phyloP scores from a whole-genome alignment of 2,888 invertebrate genomes.

The Orthosia gothica region DNA sequence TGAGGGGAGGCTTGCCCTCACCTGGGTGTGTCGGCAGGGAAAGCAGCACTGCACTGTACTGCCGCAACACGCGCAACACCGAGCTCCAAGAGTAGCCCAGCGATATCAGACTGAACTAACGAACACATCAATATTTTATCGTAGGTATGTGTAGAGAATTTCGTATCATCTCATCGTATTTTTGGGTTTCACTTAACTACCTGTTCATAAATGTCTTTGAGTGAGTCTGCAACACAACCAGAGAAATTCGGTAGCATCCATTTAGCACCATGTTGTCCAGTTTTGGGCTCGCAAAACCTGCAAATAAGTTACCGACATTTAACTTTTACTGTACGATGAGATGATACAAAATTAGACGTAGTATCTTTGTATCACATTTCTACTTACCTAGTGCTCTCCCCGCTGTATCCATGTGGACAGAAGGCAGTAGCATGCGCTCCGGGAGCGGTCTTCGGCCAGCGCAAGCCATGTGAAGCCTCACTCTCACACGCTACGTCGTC shows the following conservation, averaged over 20 bases:
- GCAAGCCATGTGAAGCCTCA: constrained; percentile 90
- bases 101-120: constrained; percentile 85
- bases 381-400: constrained; percentile 84
- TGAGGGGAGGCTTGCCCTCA: constrained; percentile 92
- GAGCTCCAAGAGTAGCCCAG: constrained; percentile 93
- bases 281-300: constrained; percentile 89
- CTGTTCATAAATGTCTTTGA: constrained; percentile 92
- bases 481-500: constrained; percentile 90
- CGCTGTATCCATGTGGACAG: constrained; percentile 90
- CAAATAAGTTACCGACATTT: constrained; percentile 42
- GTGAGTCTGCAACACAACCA: constrained; percentile 93
- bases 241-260: constrained; percentile 96
- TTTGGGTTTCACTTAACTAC: constrained; percentile 77
- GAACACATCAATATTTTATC: background rate
- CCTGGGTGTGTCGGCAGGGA: constrained; percentile 92
- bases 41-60: constrained; percentile 90
- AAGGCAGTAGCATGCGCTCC: constrained; percentile 92
- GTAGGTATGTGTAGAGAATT: background rate
- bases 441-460: constrained; percentile 93
- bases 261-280: constrained; percentile 91
- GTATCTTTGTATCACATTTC: background rate
- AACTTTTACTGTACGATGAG: background rate
- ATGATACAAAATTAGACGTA: too few species aligned
- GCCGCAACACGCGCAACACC: constrained; percentile 90
- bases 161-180: background rate